Evolutionary conservation across 1,140 invertebrate species (phyloP), one percentile per base, ranked within the genome.

Genomic region (Rhizoglyphus robini): DNA sequence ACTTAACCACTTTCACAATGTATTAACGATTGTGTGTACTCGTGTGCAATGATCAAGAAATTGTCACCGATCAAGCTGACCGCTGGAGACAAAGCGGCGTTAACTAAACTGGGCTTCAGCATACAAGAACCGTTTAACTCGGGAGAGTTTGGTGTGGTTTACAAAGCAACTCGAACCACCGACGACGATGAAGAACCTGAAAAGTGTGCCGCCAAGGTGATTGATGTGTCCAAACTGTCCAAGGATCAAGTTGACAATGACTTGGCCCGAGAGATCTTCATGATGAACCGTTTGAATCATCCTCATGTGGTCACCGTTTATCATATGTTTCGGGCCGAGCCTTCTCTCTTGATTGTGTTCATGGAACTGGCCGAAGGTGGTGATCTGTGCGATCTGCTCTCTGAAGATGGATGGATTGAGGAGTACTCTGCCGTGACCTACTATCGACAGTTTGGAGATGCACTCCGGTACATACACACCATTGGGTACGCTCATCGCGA

Each of bases 281-380:
- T 60, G 31, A 32, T 34, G 23, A 60, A 60, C 11, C 23, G 31
- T 20, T 8, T 60, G 5, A 36, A 27, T 11, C 58, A 60, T 46
- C 30, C 30, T 13, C 25, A 36, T 30, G 31, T 60, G 38, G 27
- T 60, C 34, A 11, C 38, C 11, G 58, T 60, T 48, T 29, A 8
- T 34, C 13, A 60, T 27, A 60, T 60, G 5, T 48, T 36, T 48
- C 31, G 31, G 11, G 25, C 34, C 18, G 5, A 25, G 20, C 51
- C 58, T 8, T 13, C 8, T n/a, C 13, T 8, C 8, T 8, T 60
- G 11, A 36, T 83, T 71, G 80, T 84, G 63, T 78, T 88, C 58
- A 84, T 84, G 83, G 82, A 84, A 68, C 77, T 78, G 49, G 82
- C 81, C 59, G 75, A 79, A 59, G 82, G 82, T 1, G 77, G n/a